Conservation (phyloP, 2,888 invertebrate species). For the Chaetoderma sp. region DNA sequence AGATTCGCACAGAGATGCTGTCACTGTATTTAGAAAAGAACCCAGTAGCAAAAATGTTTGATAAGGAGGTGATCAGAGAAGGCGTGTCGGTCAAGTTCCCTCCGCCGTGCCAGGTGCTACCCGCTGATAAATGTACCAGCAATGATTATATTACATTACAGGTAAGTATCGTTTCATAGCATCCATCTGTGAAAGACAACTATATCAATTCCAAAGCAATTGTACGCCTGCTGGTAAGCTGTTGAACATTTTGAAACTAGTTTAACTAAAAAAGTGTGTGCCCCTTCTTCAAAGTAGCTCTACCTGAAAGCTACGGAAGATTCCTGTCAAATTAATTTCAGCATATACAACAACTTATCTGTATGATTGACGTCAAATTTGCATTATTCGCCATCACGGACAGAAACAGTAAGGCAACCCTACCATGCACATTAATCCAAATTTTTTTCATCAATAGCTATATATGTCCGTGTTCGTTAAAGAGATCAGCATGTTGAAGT, state of each 20-base stretch:
- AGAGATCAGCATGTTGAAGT: no score
- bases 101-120: slow-evolving; percentile 35
- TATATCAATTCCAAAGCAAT: slow-evolving; percentile 8
- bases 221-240: slow-evolving; percentile 7
- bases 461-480: no score
- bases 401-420: no score
- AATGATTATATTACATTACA: slow-evolving; percentile 29
- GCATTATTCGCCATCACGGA: no score
- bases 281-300: neutral
- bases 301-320: neutral
- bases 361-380: no score
- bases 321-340: no score
- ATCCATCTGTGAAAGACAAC: neutral
- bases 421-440: no score
- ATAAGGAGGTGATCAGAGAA: slow-evolving; percentile 26
- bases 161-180: slow-evolving; percentile 13
- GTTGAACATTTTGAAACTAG: no score
- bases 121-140: slow-evolving; percentile 28
- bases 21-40: slow-evolving; percentile 26
- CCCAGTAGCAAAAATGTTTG: slow-evolving; percentile 18
- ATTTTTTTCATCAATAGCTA: no score
- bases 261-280: slow-evolving; percentile 14
- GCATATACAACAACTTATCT: no score
- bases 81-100: slow-evolving; percentile 36
- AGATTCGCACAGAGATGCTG: slow-evolving; percentile 23